These are phyloP conservation scores for Ptiloglossa arizonensis DNA, from an alignment of 1,140 invertebrate species.

Conservation along the genomic window DNA sequence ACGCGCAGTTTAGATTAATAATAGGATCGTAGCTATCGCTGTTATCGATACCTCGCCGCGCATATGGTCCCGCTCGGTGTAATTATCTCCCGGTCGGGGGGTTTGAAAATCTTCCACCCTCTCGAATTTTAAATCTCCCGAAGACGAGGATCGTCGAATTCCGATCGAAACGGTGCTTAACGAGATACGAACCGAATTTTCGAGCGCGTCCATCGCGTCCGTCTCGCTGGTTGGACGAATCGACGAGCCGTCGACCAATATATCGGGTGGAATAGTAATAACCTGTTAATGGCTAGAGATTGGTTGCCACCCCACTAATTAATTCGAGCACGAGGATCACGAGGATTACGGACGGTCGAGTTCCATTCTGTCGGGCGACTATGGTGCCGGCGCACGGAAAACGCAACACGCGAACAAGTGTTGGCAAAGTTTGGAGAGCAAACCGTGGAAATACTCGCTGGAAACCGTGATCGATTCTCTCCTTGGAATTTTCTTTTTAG, in stretches of 20 bases:
- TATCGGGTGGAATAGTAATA: constrained; percentile 65
- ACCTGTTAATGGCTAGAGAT: constrained; percentile 65
- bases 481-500: no score
- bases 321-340: constrained; percentile 60
- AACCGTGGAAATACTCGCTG: no score
- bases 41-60: constrained; percentile 50
- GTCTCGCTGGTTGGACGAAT: no score
- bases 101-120: no score
- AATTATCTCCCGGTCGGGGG: not conserved
- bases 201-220: no score
- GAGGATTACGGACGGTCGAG: constrained; percentile 53
- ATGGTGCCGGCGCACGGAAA: not conserved
- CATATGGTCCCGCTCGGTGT: not conserved
- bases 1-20: constrained; percentile 75
- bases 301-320: constrained; percentile 63
- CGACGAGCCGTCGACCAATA: constrained; percentile 31
- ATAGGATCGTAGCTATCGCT: constrained; percentile 68
- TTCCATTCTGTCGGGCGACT: not conserved
- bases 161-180: no score
- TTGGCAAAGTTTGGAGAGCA: no score
- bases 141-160: no score
- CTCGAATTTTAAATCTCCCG: no score
- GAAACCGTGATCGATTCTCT: no score
- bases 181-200: no score
- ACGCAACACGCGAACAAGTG: not conserved